phyloP scores from a whole-genome alignment of 1,140 invertebrate genomes.

The Copidosoma floridanum region DNA sequence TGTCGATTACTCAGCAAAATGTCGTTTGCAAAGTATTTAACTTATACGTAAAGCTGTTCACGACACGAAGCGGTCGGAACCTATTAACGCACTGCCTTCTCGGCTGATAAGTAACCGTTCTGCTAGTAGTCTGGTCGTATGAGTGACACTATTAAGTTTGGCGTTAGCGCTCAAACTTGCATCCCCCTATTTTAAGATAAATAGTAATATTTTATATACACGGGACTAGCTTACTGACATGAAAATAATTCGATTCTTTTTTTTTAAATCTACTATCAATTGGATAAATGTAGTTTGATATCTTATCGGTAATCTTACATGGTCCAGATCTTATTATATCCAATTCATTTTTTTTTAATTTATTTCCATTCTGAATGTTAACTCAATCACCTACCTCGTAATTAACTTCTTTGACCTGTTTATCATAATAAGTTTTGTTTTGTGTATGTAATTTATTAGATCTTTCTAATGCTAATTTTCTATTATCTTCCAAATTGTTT shows the following conservation, averaged over 20 bases:
- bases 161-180: background rate
- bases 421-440: conserved; percentile 1
- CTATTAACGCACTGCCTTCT: too few relatives aligned
- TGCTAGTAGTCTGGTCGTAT: too few relatives aligned
- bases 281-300: background rate
- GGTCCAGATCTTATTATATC: background rate
- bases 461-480: too few relatives aligned
- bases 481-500: too few relatives aligned
- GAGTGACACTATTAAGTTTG: too few relatives aligned
- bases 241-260: background rate
- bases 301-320: background rate
- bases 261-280: background rate
- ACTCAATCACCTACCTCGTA: too few relatives aligned
- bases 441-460: background rate
- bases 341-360: too few relatives aligned
- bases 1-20: background rate
- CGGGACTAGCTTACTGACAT: conserved; percentile 10
- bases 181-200: background rate
- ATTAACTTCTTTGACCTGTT: too few relatives aligned
- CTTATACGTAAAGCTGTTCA: too few relatives aligned
- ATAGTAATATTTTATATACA: background rate
- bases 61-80: too few relatives aligned
- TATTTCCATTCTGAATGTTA: background rate
- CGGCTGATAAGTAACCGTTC: too few relatives aligned
- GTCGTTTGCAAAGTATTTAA: too few relatives aligned